Evolutionary conservation across 2,888 invertebrate genomes (phyloP).

Genomic region (Acanthococcus lagerstroemiae): DNA sequence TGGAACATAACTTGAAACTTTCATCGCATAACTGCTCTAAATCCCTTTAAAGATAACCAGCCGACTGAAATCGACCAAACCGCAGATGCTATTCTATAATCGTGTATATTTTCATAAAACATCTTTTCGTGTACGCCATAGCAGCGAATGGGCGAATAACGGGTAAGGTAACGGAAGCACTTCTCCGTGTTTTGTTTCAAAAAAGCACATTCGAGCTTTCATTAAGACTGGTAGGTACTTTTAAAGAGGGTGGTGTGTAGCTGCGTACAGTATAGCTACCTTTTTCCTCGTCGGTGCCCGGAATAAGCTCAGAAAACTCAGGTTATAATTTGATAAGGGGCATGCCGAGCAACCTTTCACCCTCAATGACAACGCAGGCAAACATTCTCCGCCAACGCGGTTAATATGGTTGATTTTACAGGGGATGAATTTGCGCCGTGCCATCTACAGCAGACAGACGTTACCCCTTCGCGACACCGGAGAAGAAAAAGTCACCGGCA

Average conservation of each 20-base stretch:
- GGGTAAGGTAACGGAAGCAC: background rate
- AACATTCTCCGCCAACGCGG: conserved; percentile 2
- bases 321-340: conserved; percentile 18
- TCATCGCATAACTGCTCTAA: too few relatives aligned
- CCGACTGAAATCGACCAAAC: background rate
- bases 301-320: background rate
- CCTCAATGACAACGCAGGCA: conserved; percentile 11
- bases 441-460: background rate
- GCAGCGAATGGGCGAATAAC: too few relatives aligned
- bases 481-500: too few relatives aligned
- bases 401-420: conserved; percentile 18
- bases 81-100: background rate
- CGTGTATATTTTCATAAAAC: background rate
- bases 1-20: too few relatives aligned
- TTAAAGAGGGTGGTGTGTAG: background rate
- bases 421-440: background rate
- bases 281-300: background rate
- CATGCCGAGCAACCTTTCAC: conserved; percentile 9
- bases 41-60: too few relatives aligned
- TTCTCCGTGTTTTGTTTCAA: background rate
- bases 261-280: too few relatives aligned
- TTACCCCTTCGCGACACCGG: background rate
- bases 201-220: background rate
- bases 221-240: background rate
- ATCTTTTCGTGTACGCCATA: background rate